phyloP scores from a whole-genome alignment of 30 jellyfish, hydroid and myxozoan genomes.

The Pelagia noctiluca region DNA sequence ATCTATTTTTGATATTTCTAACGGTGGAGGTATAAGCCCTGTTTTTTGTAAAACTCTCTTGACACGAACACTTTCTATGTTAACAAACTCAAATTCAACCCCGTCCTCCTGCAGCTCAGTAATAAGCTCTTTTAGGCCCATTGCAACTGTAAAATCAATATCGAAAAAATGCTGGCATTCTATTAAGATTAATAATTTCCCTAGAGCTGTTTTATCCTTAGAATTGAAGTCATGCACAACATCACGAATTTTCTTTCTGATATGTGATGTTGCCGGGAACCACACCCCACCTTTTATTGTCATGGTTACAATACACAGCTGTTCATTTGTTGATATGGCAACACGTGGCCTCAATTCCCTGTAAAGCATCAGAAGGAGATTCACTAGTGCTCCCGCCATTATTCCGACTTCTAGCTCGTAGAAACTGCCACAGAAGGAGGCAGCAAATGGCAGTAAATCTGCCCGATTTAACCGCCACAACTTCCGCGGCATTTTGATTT shows the following conservation, averaged over 20 bases:
- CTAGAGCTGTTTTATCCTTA: not conserved
- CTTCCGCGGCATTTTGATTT: conserved; percentile 47
- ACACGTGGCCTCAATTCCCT: conserved; percentile 66
- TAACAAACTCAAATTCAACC: conserved; percentile 31
- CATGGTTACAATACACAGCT: not conserved
- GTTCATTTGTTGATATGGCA: not conserved
- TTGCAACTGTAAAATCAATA: conserved; percentile 53
- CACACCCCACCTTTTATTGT: conserved; percentile 42
- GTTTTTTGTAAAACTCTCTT: not conserved
- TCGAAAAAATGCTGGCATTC: conserved; percentile 52
- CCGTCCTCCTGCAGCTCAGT: conserved; percentile 40
- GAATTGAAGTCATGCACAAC: not conserved
- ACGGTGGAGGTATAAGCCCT: conserved; percentile 39
- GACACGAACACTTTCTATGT: conserved; percentile 17
- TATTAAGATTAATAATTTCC: not conserved
- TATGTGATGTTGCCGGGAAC: conserved; percentile 67
- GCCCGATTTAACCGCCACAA: conserved; percentile 63
- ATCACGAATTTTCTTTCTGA: conserved; percentile 3
- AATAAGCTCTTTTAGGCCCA: conserved; percentile 6
- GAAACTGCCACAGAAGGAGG: conserved; percentile 76
- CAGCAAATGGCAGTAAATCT: conserved; percentile 70
- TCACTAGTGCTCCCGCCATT: conserved; percentile 57
- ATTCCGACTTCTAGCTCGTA: conserved; percentile 82
- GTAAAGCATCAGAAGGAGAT: conserved; percentile 53
- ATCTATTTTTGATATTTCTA: too few relatives aligned